A percentile compares a stretch with the other conserved stretches of the same genome.
Conservation (phyloP, 2,113 vertebrate genomes). For the Centropus bengalensis region DNA sequence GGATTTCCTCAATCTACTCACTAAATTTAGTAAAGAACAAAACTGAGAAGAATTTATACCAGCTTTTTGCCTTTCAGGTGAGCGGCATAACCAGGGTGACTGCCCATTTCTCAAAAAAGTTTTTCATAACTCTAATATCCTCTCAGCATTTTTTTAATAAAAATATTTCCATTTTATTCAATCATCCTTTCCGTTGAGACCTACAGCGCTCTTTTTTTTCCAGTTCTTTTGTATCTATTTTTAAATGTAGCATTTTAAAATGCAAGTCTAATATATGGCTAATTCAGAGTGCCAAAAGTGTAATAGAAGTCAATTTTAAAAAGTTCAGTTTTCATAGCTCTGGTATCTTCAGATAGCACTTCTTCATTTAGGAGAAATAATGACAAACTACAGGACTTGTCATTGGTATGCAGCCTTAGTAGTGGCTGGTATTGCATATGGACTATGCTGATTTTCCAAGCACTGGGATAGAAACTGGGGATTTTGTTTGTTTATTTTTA, state of each 20-base stretch:
- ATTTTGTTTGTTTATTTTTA: too few relatives aligned
- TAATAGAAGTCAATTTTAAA: background rate
- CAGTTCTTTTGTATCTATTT: background rate
- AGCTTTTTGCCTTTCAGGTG: background rate
- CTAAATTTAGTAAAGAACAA: background rate
- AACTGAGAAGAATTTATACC: background rate
- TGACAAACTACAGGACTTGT: background rate
- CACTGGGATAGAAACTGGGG: background rate
- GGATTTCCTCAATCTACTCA: background rate
- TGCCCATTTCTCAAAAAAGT: background rate
- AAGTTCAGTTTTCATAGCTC: background rate
- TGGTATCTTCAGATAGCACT: rapidly evolving
- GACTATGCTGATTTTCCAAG: background rate
- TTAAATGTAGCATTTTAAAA: background rate
- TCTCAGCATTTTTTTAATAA: background rate
- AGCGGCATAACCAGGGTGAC: background rate
- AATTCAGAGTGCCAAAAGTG: background rate
- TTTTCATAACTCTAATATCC: background rate
- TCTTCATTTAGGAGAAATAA: background rate
- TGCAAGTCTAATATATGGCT: background rate
- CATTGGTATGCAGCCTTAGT: background rate
- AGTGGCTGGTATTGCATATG: background rate
- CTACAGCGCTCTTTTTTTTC: background rate
- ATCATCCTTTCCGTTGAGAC: background rate
- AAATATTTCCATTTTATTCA: background rate